Percentiles rank a stretch among this genome's conserved stretches.
These are phyloP conservation scores for Epinephelus lanceolatus DNA, from an alignment of 2,113 vertebrate genomes.

Conservation along the genomic window DNA sequence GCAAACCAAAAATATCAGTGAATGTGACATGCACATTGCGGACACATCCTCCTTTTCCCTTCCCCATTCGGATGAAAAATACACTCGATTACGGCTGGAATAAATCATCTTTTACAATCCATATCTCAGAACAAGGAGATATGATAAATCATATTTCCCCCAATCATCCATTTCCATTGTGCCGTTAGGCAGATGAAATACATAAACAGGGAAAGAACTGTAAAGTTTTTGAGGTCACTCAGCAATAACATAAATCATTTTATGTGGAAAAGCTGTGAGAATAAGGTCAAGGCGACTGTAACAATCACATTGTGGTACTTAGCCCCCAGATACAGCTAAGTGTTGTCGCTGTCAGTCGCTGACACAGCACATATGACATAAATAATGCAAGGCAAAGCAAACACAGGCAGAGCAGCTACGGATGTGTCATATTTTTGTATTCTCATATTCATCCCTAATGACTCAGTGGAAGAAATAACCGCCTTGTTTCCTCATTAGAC, in stretches of 20 bases:
- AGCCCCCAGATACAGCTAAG: conserved; percentile 72
- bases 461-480: background rate
- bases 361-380: conserved; percentile 81
- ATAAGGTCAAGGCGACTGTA: conserved; percentile 81
- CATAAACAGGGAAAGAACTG: conserved; percentile 66
- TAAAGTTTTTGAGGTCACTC: conserved; percentile 81
- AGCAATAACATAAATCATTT: conserved; percentile 82
- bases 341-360: conserved; percentile 77
- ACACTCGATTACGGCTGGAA: conserved; percentile 27
- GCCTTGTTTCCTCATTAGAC: conserved; percentile 36
- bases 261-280: conserved; percentile 81
- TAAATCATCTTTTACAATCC: conserved; percentile 53
- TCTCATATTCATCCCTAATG: conserved; percentile 2
- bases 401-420: conserved; percentile 51
- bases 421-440: conserved; percentile 53
- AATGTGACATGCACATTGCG: background rate
- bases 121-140: conserved; percentile 39
- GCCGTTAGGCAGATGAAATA: conserved; percentile 53
- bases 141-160: conserved; percentile 55
- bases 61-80: conserved; percentile 45
- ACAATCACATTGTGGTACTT: conserved; percentile 79
- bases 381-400: conserved; percentile 83
- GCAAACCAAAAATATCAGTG: conserved; percentile 31
- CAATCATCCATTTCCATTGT: conserved; percentile 51
- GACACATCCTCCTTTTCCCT: background rate